A percentile compares a stretch with the other conserved stretches of the same genome.
phyloP scores from a whole-genome alignment of 1,140 invertebrate genomes.

The Brachystomella parvula region DNA sequence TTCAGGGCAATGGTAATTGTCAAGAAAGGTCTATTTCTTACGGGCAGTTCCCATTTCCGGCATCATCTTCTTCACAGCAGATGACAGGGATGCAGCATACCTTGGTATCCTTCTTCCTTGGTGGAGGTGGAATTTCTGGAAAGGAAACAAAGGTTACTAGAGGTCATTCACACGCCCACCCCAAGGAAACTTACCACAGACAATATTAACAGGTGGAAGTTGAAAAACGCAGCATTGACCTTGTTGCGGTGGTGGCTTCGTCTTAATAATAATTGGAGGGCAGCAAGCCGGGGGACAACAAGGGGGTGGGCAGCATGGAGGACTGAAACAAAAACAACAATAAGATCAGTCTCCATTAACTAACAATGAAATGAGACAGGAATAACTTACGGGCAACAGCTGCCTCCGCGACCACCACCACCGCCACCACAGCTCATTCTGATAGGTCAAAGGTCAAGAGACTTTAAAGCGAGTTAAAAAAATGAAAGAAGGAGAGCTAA shows the following conservation, averaged over 20 bases:
- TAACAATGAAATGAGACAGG: neutral
- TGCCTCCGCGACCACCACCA: neutral
- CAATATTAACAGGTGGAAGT: conserved; percentile 36
- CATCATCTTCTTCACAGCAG: conserved; percentile 31
- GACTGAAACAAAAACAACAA: neutral
- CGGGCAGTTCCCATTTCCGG: too few relatives aligned
- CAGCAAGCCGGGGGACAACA: conserved; percentile 31
- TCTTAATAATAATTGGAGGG: conserved; percentile 35
- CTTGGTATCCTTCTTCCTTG: conserved; percentile 32
- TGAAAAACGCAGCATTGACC: conserved; percentile 38
- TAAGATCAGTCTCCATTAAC: neutral
- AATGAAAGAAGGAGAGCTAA: neutral
- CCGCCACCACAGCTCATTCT: neutral
- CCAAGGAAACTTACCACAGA: conserved; percentile 25
- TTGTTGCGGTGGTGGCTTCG: conserved; percentile 26
- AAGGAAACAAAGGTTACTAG: conserved; percentile 7
- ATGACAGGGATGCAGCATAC: conserved; percentile 36
- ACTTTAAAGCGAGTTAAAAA: conserved; percentile 4
- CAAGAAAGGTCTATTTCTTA: too few relatives aligned
- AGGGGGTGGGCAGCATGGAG: conserved; percentile 24
- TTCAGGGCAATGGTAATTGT: too few relatives aligned
- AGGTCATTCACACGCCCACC: neutral
- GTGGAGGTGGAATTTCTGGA: conserved; percentile 37
- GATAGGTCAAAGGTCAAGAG: neutral
- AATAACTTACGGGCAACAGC: conserved; percentile 6